Evolutionary conservation across 2,113 vertebrate genomes (phyloP), one percentile per base, ranked within the genome.

Genomic region (Rhinopomastus cyanomelas): DNA sequence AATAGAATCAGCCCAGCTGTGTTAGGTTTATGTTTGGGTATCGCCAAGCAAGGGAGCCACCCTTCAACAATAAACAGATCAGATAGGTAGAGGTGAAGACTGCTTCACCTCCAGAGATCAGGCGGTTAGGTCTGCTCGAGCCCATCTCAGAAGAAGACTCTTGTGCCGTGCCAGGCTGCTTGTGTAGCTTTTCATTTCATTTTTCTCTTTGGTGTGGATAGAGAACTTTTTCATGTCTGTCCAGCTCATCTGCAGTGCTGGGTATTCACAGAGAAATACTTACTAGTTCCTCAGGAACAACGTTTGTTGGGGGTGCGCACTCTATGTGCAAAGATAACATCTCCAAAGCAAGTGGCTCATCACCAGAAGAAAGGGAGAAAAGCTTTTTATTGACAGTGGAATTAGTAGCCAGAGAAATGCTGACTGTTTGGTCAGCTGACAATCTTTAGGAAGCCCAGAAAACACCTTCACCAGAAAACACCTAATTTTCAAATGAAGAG

Each of bases 1-100:
- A 93, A 84, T 61, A 88, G 81, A 81, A 91, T 59, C 56, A 83
- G 79, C 71, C 89, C 86, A 88, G 23, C 59, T 3, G 29, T 82
- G 71, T 83, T 92, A 90, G 55, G 67, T 73, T 46, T 83, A 83
- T 77, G 51, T 53, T 77, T 73, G 56, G 39, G 34, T 83, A 56
- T 72, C 65, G 89, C 80, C 76, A 84, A 93, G 66, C 12, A 37
- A 27, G 25, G 8, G 42, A 71, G 27, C 75, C 53, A 56, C 26
- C 14, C 18, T 93, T 59, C 71, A 81, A 21, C 55, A 88, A 61
- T 34, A 80, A 60, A 29, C 16, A 42, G 52, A 72, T 66, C 0
- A 3, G 60, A 34, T 23, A 42, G 9, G 48, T 29, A 52, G 57
- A 56, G 42, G 37, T 71, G 68, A 69, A 77, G 17, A 65, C 18